Evolutionary conservation across 2,113 vertebrate genomes (phyloP).

Genomic region (Herpailurus yagouaroundi): DNA sequence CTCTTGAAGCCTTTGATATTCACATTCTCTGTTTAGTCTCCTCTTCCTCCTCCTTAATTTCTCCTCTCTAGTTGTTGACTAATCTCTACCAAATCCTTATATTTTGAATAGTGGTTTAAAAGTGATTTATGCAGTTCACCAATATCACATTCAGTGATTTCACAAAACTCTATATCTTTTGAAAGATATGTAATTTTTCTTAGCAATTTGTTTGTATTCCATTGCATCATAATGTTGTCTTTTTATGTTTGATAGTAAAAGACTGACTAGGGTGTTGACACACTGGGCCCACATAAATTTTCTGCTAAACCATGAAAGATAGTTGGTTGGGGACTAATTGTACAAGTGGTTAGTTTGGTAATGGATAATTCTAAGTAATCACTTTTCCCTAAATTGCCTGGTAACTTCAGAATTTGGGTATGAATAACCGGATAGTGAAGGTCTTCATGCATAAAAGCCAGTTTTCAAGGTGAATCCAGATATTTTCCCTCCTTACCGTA

Average conservation of each 20-base stretch:
- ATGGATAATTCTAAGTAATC: neutral
- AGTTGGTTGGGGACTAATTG: neutral
- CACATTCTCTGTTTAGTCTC: neutral
- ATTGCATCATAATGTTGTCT: neutral
- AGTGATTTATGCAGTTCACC: neutral
- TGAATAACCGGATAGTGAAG: neutral
- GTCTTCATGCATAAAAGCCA: neutral
- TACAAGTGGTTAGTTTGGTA: neutral
- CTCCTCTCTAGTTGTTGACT: neutral
- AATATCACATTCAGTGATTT: neutral
- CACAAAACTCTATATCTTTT: neutral
- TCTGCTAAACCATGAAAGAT: neutral
- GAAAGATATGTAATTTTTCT: neutral
- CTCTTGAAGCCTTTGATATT: neutral
- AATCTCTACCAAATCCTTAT: neutral
- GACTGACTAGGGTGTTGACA: neutral
- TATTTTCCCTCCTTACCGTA: neutral
- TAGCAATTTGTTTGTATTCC: neutral
- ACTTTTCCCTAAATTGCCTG: neutral
- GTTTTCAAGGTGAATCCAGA: neutral
- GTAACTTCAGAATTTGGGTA: slow-evolving; percentile 1
- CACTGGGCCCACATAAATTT: neutral
- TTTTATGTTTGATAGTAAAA: slow-evolving; percentile 34
- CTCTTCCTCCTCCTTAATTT: neutral
- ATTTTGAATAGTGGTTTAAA: neutral